Evolutionary conservation across 2,888 invertebrate genomes (phyloP).

Genomic region (Prenolepis imparis): DNA sequence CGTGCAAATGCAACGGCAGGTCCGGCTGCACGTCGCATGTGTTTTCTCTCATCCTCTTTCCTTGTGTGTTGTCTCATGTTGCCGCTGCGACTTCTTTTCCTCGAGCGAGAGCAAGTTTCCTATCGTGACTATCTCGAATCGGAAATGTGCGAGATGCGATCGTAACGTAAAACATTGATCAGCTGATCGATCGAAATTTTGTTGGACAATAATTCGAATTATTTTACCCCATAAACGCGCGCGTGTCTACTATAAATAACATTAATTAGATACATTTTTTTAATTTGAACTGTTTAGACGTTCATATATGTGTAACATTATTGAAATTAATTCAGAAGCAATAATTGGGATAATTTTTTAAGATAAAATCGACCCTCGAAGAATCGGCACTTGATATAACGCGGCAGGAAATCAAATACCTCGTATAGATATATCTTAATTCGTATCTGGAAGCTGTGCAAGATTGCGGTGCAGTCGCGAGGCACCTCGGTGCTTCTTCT

Average conservation of each 20-base stretch:
- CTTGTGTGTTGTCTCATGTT: background rate
- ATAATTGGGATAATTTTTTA: background rate
- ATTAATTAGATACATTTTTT: background rate
- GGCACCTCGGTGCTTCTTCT: background rate
- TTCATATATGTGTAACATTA: background rate
- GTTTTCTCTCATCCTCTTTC: background rate
- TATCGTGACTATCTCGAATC: slow-evolving; percentile 14
- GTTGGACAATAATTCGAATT: background rate
- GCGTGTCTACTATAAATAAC: background rate
- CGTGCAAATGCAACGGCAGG: slow-evolving; percentile 41
- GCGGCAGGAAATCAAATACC: background rate
- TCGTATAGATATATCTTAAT: background rate
- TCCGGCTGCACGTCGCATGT: slow-evolving; percentile 33
- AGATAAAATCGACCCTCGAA: background rate
- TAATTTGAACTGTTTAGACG: background rate
- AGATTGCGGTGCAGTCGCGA: background rate
- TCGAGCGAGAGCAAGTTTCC: slow-evolving; percentile 55
- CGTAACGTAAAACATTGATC: slow-evolving; percentile 4
- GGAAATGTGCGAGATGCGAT: background rate
- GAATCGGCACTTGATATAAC: background rate
- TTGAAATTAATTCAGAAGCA: background rate
- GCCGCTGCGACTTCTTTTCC: slow-evolving; percentile 58
- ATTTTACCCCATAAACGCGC: background rate
- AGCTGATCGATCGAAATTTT: slow-evolving; percentile 13
- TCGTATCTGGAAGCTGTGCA: background rate